Base-by-base conservation (phyloP, 2,113 vertebrate genomes). In the Zeus faber region DNA sequence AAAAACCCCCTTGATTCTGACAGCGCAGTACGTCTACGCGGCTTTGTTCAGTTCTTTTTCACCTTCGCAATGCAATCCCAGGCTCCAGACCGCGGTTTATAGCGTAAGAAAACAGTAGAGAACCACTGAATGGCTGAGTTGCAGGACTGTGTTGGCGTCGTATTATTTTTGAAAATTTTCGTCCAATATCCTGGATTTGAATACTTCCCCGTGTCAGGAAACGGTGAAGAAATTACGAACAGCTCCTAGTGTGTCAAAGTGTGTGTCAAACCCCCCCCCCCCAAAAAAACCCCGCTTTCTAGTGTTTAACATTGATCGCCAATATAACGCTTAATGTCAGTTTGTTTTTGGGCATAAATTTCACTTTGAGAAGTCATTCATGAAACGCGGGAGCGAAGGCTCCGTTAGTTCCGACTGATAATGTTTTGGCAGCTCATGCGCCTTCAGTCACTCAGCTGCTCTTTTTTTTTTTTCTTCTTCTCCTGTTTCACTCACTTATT, bases 41-140 rank as follows among this genome's bases (percentile, higher is more conserved):
- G 74, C 81, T 86, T 81, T 82, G 78, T 85, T 82, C 76, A 67
- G 9, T 35, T 80, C 82, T 80, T 74, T 52, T 72, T 76, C 79
- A 68, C 41, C 62, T 45, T 68, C 57, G 75, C 67, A 74, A 76
- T 62, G 22, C 71, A 72, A 84, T 74, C 65, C 69, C 50, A 68
- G 70, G 74, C 83, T 74, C 81, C 78, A 83, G 76, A 58, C 58
- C n/a, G n/a, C n/a, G n/a, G 56, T 84, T 85, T 65, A 77, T 76
- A 66, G 61, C 65, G 60, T 70, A 48, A 81, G 67, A 64, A 70
- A n/a, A n/a, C n/a, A n/a, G n/a, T n/a, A n/a, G n/a, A n/a, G n/a
- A n/a, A n/a, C n/a, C n/a, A n/a, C n/a, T n/a, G n/a, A n/a, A n/a
- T n/a, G n/a, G n/a, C n/a, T n/a, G n/a, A n/a, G n/a, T n/a, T n/a